A percentile compares a stretch with the other conserved stretches of the same genome.
phyloP scores from a whole-genome alignment of 2,888 invertebrate species.

The Netelia virgata region DNA sequence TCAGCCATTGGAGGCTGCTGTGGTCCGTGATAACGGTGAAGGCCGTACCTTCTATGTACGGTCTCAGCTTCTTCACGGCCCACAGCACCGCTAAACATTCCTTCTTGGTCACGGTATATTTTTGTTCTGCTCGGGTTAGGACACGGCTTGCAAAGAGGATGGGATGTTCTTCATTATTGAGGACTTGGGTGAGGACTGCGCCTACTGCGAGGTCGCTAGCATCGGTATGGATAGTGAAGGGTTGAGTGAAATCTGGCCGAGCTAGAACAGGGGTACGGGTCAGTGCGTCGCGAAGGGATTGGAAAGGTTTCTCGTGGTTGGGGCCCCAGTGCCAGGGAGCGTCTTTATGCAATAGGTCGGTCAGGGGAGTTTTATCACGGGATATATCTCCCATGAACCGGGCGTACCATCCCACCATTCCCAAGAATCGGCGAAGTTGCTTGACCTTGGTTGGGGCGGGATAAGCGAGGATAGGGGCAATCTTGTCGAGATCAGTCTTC shows the following conservation, averaged over 20 bases:
- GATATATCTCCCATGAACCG: constrained; percentile 19
- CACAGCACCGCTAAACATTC: constrained; percentile 69
- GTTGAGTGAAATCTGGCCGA: constrained; percentile 32
- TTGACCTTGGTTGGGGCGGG: constrained; percentile 24
- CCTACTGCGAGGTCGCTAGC: constrained; percentile 5
- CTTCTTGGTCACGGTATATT: constrained; percentile 65
- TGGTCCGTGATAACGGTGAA: constrained; percentile 56
- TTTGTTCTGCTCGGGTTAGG: constrained; percentile 55
- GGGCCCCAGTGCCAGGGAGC: constrained; percentile 26
- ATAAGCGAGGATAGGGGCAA: too few relatives aligned
- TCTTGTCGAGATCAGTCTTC: too few relatives aligned
- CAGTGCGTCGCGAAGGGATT: constrained; percentile 2
- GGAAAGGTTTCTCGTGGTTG: constrained; percentile 27
- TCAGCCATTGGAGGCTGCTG: not conserved
- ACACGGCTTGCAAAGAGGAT: constrained; percentile 67
- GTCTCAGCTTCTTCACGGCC: constrained; percentile 60
- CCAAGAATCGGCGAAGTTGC: not conserved
- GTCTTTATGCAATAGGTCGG: not conserved
- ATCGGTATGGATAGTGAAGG: constrained; percentile 43
- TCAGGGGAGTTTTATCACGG: not conserved
- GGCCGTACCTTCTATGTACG: constrained; percentile 67
- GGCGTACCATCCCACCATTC: constrained; percentile 49
- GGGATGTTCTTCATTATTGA: constrained; percentile 34
- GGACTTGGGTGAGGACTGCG: not conserved
- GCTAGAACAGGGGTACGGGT: constrained; percentile 39